Base-by-base conservation (phyloP, 2,113 vertebrate species). In the Etheostoma spectabile region DNA sequence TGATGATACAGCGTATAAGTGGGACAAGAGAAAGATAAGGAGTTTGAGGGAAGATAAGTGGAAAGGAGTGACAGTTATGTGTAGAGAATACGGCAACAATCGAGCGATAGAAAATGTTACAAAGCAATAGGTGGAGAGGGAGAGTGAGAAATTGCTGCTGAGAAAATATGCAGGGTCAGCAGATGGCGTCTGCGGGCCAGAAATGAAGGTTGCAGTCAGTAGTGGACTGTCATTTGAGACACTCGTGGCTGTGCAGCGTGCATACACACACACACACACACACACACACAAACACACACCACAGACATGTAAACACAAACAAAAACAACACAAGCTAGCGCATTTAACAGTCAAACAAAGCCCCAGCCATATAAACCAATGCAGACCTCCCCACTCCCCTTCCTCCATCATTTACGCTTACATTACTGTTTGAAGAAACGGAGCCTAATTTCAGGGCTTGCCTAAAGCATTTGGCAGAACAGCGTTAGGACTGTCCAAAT, bases 161-260 rank as follows among this genome's bases (percentile, higher is more conserved):
- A 84, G 35, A 63, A 46, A 87, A 89, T 71, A 74, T 75, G 83
- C 73, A 77, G 4, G 33, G 55, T 88, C 72, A 86, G 86, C 88
- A 90, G 83, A 92, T 82, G 86, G 89, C 52, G 45, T 73, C 65
- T 51, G 74, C n/a, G 74, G 79, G 84, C 53, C 82, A 59, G 86
- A 83, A 82, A 80, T 61, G 67, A 90, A 77, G 72, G 69, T 75
- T 45, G 38, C n/a, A 79, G 61, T 71, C 78, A 45, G 22, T 55
- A 62, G 46, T 62, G 42, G 64, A 75, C 81, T 77, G 86, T 82
- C 77, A 77, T 63, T 22, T 72, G 69, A 86, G 59, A 56, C 65
- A 82, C 53, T 66, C 53, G 21, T 30, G 18, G 18, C 16, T 52
- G 12, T 60, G 35, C 63, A 11, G 38, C 11, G 38, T 42, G 52